These are phyloP conservation scores for Gandaritis pyraliata DNA, from an alignment of 2,888 invertebrate genomes.

Conservation along the genomic window DNA sequence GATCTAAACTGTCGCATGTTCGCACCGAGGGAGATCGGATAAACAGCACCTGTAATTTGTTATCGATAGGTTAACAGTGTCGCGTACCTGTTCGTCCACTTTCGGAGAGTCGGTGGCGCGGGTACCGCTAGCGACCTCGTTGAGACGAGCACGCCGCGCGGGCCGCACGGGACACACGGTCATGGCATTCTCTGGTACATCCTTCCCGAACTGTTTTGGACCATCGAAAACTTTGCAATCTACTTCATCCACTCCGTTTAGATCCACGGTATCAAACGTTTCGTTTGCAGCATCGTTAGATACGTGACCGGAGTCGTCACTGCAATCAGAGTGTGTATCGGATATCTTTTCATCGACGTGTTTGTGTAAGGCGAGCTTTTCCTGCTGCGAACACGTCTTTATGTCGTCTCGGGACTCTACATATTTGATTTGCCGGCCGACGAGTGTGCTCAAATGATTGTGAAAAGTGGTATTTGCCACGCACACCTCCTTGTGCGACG, in stretches of 20 bases:
- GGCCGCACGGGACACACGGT: constrained; percentile 78
- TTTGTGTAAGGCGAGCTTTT: constrained; percentile 70
- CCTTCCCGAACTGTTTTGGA: constrained; percentile 74
- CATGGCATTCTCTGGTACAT: constrained; percentile 70
- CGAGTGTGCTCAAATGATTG: constrained; percentile 81
- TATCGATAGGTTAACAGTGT: constrained; percentile 81
- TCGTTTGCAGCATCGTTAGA: constrained; percentile 92
- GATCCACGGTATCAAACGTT: constrained; percentile 67
- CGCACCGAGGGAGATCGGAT: constrained; percentile 52
- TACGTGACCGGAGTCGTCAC: constrained; percentile 92
- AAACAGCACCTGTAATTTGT: constrained; percentile 75
- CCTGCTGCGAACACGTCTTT: constrained; percentile 70
- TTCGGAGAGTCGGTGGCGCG: constrained; percentile 77
- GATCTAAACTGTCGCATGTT: constrained; percentile 60
- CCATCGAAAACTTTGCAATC: constrained; percentile 70
- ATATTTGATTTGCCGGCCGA: constrained; percentile 78
- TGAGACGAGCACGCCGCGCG: constrained; percentile 75
- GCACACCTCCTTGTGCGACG: constrained; percentile 76
- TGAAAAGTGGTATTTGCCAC: constrained; percentile 79
- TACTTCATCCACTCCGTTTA: constrained; percentile 69
- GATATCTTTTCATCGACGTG: constrained; percentile 80
- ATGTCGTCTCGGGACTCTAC: constrained; percentile 72
- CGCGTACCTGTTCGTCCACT: constrained; percentile 83
- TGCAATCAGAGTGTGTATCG: constrained; percentile 88
- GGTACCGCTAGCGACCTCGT: constrained; percentile 84